Conservation (phyloP, 2,888 invertebrate genomes). For the Meteorus colon region DNA sequence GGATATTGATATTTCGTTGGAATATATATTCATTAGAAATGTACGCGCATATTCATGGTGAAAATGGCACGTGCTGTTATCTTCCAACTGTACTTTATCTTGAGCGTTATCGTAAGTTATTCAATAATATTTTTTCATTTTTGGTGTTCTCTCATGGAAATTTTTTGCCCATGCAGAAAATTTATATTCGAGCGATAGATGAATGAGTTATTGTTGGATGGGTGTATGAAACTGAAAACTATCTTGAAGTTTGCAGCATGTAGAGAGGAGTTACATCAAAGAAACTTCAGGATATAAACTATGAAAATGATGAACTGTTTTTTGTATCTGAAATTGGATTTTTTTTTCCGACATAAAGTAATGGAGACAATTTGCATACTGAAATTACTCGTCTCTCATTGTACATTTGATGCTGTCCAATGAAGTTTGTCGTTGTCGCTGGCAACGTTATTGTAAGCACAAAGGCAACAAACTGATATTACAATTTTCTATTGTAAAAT, state of each 20-base stretch:
- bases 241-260: neutral
- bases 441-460: too few species aligned
- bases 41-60: constrained; percentile 70
- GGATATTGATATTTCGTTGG: neutral
- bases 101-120: constrained; percentile 68
- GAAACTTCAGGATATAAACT: neutral
- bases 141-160: neutral
- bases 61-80: constrained; percentile 71
- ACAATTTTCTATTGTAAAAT: too few species aligned
- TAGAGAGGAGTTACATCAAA: neutral
- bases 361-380: neutral
- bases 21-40: constrained; percentile 54
- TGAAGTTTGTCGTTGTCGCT: too few species aligned
- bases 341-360: neutral
- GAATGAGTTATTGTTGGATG: neutral
- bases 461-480: too few species aligned
- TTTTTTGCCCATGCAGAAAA: neutral
- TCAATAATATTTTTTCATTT: constrained; percentile 14
- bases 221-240: neutral
- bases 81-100: constrained; percentile 68
- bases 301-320: neutral
- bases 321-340: neutral
- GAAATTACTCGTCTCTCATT: neutral
- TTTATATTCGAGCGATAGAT: neutral
- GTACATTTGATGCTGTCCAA: too few species aligned